Base-by-base conservation (phyloP, 2,113 vertebrate genomes). In the Delphinapterus leucas region DNA sequence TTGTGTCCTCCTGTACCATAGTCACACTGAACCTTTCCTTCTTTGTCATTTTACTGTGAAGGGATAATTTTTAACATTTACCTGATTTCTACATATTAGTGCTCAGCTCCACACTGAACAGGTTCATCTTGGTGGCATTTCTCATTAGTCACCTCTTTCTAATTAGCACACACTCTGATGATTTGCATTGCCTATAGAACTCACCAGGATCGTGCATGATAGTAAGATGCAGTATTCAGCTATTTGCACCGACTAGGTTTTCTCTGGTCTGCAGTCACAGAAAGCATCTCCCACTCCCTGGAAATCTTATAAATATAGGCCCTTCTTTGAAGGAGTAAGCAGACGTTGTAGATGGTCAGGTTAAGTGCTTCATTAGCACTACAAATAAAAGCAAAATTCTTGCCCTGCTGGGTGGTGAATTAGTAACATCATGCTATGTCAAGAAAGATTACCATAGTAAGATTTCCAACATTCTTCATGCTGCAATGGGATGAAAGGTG, bases 401-500 rank as follows among this genome's bases (percentile, higher is more conserved):
- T 88, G 26, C 36, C 77, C 31, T 87, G 28, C 47, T 76, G 70
- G 38, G 38, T 61, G 58, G 80, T 60, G 17, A 92, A 41, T 92
- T 92, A 93, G 17, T 33, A 81, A 73, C 6, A 5, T 38, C 44
- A 82, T 36, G 25, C 36, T 83, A 55, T 77, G 41, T 83, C 82
- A 95, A 82, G 28, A 38, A 96, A 83, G 21, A 70, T 71, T 73
- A 92, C 36, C 73, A 83, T 91, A 71, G 49, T 82, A 74, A 13
- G 13, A 90, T 93, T 86, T 91, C 79, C 90, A 84, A 70, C 41
- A 87, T 92, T 89, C n/a, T 84, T 93, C 60, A 87, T 25, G 67
- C 55, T 83, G 28, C 41, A 80, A 15, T 38, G 4, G 11, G 15
- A 80, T 80, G 63, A 95, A 95, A 92, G 28, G 23, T 58, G 4